Evolutionary conservation across 2,113 vertebrate species (phyloP), one percentile per base, ranked within the genome.

Genomic region (Mohoua ochrocephala): DNA sequence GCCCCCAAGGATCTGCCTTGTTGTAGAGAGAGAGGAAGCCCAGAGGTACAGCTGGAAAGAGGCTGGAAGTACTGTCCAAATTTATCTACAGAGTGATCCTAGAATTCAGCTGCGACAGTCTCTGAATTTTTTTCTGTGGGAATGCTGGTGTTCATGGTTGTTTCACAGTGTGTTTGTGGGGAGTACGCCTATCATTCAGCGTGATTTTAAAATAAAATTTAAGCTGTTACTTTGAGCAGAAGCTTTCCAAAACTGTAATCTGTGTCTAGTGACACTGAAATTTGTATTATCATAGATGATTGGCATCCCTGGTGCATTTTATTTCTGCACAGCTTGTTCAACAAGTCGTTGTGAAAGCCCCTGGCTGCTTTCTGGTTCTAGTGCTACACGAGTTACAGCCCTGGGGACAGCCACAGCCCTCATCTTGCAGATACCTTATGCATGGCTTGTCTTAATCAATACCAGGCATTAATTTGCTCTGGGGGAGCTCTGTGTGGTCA

Each of bases 231-330:
- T 63, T 93, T 57, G 84, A 93, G 82, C 74, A 96, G 65, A 87
- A 89, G 92, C 81, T 89, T 94, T 71, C 73, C 69, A 63, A 93
- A 93, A 59, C 56, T 84, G 81, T 91, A 87, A 89, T 93, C 81
- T 89, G 52, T 81, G 77, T 71, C 73, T 91, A 67, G 76, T 67
- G 90, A 95, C 52, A 50, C 50, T 67, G 77, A 74, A 86, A 70
- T 67, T 39, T 82, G 24, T 84, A 31, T 81, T 81, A 47, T 24
- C 30, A 26, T 47, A 53, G 65, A 77, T 95, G 89, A 89, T 59
- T 84, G 86, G 82, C 86, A 52, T 91, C n/a, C 30, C 30, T 68
- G 77, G 21, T 67, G 65, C 26, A 6, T 83, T 89, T 86, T 71
- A 54, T 91, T 92, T 76, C 56, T 47, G 52, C 70, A 69, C 80